These are phyloP conservation scores for Meloidogyne hapla DNA, from an alignment of 1,140 invertebrate species.

Conservation along the genomic window DNA sequence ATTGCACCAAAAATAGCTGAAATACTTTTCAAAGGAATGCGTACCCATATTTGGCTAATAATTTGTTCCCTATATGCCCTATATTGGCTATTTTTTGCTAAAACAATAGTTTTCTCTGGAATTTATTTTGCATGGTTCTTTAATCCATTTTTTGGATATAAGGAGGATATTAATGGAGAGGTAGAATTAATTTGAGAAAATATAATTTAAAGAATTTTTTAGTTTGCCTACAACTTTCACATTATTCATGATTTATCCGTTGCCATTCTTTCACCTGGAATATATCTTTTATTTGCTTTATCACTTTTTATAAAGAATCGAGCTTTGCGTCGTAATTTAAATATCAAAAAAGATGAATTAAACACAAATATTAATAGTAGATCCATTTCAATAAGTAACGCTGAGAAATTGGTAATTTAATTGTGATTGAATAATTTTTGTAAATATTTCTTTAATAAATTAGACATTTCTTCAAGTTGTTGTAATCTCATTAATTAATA, in stretches of 20 bases:
- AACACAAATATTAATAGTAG: not conserved
- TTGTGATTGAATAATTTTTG: not conserved
- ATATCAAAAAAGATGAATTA: no score
- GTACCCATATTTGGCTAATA: conserved; percentile 13
- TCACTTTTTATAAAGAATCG: not conserved
- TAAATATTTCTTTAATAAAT: not conserved
- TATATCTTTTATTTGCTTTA: conserved; percentile 13
- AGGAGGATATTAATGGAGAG: not conserved
- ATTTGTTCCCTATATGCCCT: not conserved
- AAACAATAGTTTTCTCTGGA: conserved; percentile 20
- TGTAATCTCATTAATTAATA: conserved; percentile 4
- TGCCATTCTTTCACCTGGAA: not conserved
- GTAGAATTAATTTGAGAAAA: not conserved
- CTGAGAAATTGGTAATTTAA: conserved; percentile 16
- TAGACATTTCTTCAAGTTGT: conserved; percentile 21
- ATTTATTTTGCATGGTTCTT: conserved; percentile 36
- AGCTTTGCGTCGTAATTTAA: not conserved
- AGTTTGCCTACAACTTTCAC: not conserved
- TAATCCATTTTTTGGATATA: conserved; percentile 26
- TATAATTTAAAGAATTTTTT: not conserved
- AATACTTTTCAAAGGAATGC: conserved; percentile 12
- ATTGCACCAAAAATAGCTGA: not conserved
- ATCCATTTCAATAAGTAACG: not conserved
- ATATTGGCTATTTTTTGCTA: conserved; percentile 24
- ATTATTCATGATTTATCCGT: conserved; percentile 3